phyloP scores from a whole-genome alignment of 2,888 invertebrate genomes.

The Athalia cordata region DNA sequence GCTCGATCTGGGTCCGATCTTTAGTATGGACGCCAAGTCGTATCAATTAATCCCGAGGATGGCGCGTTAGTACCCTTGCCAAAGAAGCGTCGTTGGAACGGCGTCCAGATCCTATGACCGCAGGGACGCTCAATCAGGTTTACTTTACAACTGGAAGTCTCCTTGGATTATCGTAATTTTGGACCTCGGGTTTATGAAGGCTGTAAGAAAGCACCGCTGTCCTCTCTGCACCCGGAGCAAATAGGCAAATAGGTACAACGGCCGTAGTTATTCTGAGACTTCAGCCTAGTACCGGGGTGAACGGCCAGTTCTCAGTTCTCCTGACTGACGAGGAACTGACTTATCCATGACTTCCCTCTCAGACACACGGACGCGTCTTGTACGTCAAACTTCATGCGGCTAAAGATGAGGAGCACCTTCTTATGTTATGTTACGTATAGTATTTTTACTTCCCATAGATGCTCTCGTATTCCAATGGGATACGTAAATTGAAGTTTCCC shows the following conservation, averaged over 20 bases:
- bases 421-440: no score
- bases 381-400: neutral
- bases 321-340: conserved; percentile 39
- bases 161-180: neutral
- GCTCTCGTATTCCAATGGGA: no score
- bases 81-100: neutral
- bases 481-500: no score
- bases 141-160: neutral
- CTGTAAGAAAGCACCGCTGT: conserved; percentile 55
- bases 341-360: conserved; percentile 28
- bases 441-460: no score
- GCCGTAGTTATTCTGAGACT: conserved; percentile 68
- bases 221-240: conserved; percentile 63
- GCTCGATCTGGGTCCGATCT: neutral
- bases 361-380: neutral
- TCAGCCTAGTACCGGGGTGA: conserved; percentile 68
- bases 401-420: neutral
- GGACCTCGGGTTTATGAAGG: neutral
- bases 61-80: neutral
- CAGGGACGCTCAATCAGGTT: neutral
- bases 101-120: neutral
- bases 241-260: conserved; percentile 57
- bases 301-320: conserved; percentile 60
- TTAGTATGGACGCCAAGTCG: neutral
- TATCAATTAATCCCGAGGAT: neutral